A percentile compares a stretch with the other conserved stretches of the same genome.
phyloP scores from a whole-genome alignment of 2,113 vertebrate species.

The Prietella phreatophila region DNA sequence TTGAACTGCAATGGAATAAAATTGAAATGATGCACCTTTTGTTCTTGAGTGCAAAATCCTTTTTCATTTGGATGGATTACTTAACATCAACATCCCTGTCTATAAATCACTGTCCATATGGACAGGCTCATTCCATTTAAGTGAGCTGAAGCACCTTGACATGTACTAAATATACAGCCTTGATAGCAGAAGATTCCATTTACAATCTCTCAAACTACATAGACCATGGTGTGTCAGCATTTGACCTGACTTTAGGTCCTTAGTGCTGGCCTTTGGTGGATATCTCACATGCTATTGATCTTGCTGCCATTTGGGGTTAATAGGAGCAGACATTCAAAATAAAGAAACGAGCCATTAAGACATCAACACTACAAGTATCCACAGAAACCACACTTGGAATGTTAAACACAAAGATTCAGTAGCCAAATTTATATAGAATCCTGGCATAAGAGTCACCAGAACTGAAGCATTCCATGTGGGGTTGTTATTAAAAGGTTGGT shows the following conservation, averaged over 20 bases:
- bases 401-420: slow-evolving; percentile 43
- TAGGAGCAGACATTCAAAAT: slow-evolving; percentile 72
- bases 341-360: slow-evolving; percentile 68
- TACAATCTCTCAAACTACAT: slow-evolving; percentile 66
- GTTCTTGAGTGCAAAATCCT: not conserved
- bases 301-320: slow-evolving; percentile 69
- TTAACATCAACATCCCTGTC: slow-evolving; percentile 18
- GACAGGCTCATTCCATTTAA: slow-evolving; percentile 40
- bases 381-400: slow-evolving; percentile 45
- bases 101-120: slow-evolving; percentile 20
- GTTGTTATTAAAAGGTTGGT: slow-evolving; percentile 57
- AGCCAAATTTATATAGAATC: slow-evolving; percentile 59
- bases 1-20: not conserved
- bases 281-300: slow-evolving; percentile 55
- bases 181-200: slow-evolving; percentile 60
- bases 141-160: slow-evolving; percentile 32
- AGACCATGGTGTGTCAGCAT: slow-evolving; percentile 59
- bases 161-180: slow-evolving; percentile 54
- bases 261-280: slow-evolving; percentile 62
- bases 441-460: slow-evolving; percentile 44
- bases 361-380: slow-evolving; percentile 50
- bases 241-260: slow-evolving; percentile 66
- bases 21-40: not conserved
- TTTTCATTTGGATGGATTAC: slow-evolving; percentile 1
- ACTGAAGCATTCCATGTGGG: slow-evolving; percentile 48